Conservation (phyloP, 1,140 invertebrate genomes). For the Drosophila obscura region DNA sequence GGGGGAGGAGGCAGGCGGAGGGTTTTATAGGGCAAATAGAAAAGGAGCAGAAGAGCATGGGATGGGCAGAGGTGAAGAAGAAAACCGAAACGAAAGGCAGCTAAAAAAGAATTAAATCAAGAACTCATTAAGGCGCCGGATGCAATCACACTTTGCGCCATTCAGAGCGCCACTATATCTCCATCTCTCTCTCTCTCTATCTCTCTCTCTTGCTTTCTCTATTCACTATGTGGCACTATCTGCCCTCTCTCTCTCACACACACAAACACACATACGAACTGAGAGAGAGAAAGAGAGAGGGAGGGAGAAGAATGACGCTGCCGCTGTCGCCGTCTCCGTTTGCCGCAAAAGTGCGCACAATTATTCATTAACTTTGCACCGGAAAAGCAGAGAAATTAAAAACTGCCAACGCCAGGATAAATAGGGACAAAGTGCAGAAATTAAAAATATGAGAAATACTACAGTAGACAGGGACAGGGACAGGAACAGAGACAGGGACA, state of each 20-base stretch:
- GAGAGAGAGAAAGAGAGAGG: slow-evolving; percentile 44
- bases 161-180: slow-evolving; percentile 65
- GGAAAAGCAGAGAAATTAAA: slow-evolving; percentile 83
- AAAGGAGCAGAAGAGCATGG: not conserved
- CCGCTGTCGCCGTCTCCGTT: slow-evolving; percentile 59
- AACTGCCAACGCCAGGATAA: slow-evolving; percentile 82
- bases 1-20: not conserved
- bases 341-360: slow-evolving; percentile 82
- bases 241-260: not conserved
- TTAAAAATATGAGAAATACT: slow-evolving; percentile 83
- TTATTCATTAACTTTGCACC: slow-evolving; percentile 83
- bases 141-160: slow-evolving; percentile 83
- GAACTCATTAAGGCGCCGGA: slow-evolving; percentile 83
- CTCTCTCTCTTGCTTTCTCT: not conserved
- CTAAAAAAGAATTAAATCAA: slow-evolving; percentile 83
- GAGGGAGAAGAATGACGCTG: slow-evolving; percentile 56
- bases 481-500: not conserved
- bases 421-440: slow-evolving; percentile 83
- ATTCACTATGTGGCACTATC: not conserved
- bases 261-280: not conserved
- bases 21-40: not conserved
- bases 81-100: slow-evolving; percentile 74
- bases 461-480: slow-evolving; percentile 24
- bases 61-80: slow-evolving; percentile 30
- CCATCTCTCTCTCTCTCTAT: slow-evolving; percentile 3